Base-by-base conservation (phyloP, 92 coral and sea anemone species). In the Parazoanthus swiftii region DNA sequence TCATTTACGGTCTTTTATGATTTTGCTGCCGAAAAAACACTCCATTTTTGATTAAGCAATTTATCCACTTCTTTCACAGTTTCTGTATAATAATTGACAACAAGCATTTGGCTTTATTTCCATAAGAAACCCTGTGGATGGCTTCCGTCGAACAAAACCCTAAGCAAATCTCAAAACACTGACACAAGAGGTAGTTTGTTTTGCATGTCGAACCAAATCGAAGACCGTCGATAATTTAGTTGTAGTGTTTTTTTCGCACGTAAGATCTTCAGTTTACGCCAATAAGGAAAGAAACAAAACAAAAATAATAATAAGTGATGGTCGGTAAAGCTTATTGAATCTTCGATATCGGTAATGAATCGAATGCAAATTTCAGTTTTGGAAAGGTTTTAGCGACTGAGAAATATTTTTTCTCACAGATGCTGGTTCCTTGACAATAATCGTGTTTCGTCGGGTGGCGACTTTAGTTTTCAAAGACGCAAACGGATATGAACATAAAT, bases 351-450 rank as follows among this genome's bases (percentile, higher is more conserved):
- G 86, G 51, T 39, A 70, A 42, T 70, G 77, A 84, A 84, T 50
- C 56, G 15, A 82, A 84, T 84, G 87, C 87, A 84, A 84, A 84
- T 84, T 84, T 72, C 80, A 25, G 39, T 82, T 44, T 13, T n/a
- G 42, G 65, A 83, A 83, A 83, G 39, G 25, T 44, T 83, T 71
- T n/a, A 43, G 54, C 44, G 72, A 39, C 78, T 71, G 66, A 21
- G 67, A 84, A 63, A 48, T 20, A 21, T 26, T 25, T 71, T 26
- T 26, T 35, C 16, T 70, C 50, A 23, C 72, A 21, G 7, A 25
- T n/a, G 10, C n/a, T 20, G 13, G 16, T 44, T 70, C 51, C 11
- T 44, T 6, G 68, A 26, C 38, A 29, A n/a, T 83, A 38, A 10
- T 29, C 11, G 59, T 29, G 18, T 71, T 71, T 21, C 29, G 25